These are phyloP conservation scores for Molothrus aeneus DNA, from an alignment of 2,797 vertebrate species.

Conservation along the genomic window DNA sequence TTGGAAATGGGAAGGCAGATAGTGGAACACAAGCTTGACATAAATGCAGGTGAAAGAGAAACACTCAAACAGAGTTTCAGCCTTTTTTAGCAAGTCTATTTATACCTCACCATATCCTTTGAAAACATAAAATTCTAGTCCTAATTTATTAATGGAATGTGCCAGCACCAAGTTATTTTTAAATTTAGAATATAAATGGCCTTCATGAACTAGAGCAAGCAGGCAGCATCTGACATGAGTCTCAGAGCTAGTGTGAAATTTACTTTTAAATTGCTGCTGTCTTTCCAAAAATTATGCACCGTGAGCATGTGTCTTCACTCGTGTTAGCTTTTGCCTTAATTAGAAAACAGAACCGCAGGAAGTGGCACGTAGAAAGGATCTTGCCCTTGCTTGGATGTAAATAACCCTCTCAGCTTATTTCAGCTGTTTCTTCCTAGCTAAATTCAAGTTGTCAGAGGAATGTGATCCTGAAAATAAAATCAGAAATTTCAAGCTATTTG, in stretches of 20 bases:
- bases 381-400: slow-evolving; percentile 50
- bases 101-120: slow-evolving; percentile 61
- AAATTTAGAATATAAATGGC: slow-evolving; percentile 76
- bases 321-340: slow-evolving; percentile 69
- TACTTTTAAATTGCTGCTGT: slow-evolving; percentile 74
- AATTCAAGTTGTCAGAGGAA: neutral
- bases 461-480: neutral
- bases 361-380: slow-evolving; percentile 52
- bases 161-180: slow-evolving; percentile 74
- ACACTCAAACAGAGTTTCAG: slow-evolving; percentile 54
- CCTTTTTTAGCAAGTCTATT: slow-evolving; percentile 56
- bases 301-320: slow-evolving; percentile 71
- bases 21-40: slow-evolving; percentile 16
- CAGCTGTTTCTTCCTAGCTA: slow-evolving; percentile 26
- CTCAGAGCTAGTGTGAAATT: slow-evolving; percentile 76
- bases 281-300: slow-evolving; percentile 77
- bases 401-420: slow-evolving; percentile 54
- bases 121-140: slow-evolving; percentile 65
- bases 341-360: slow-evolving; percentile 71
- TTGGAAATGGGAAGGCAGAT: neutral
- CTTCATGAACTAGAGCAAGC: slow-evolving; percentile 76
- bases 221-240: slow-evolving; percentile 73
- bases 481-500: neutral
- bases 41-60: slow-evolving; percentile 62
- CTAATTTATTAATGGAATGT: slow-evolving; percentile 76